Base-by-base conservation (phyloP, 2,113 vertebrate species). In the Vireo altiloquus region DNA sequence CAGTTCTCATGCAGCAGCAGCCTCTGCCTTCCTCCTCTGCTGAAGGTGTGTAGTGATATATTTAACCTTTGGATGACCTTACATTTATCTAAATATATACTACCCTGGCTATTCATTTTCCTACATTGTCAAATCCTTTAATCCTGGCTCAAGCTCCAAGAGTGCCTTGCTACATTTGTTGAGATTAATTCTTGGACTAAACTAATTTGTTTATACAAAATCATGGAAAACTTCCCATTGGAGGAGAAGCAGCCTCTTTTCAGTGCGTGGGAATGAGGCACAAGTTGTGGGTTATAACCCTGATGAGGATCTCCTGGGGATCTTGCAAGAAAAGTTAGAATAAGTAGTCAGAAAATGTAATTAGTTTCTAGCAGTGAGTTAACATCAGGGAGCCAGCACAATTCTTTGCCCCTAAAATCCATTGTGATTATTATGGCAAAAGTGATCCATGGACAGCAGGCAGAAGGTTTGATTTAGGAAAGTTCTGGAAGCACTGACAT, bases 31-130 rank as follows among this genome's bases (percentile, higher is more conserved):
- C 59, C 59, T 77, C 39, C 49, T 56, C 50, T 28, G 52, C 9
- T 63, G 60, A 37, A 95, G 82, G 79, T 93, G 50, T 90, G 49
- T 2, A 22, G 60, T 64, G 91, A 57, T 70, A 56, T 63, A 74
- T 87, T 92, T 85, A 49, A 89, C 90, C 94, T 96, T 90, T 28
- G 71, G 44, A 19, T 94, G 90, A 96, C 90, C 82, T 96, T 86
- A 68, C n/a, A 14, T 56, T 94, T 77, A 42, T 95, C 92, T 96
- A 86, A 95, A 83, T 88, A 78, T 47, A 74, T 39, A 42, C 88
- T 52, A 15, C 47, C 61, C 83, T 86, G 20, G 63, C 88, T 92
- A 75, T 96, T 94, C 15, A 89, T 96, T 94, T 97, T 93, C 14
- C 7, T 65, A 2, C 0, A 1, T 87, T 95, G 76, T 82, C 93